phyloP scores from a whole-genome alignment of 2,888 invertebrate species.

The Melanargia galathea region DNA sequence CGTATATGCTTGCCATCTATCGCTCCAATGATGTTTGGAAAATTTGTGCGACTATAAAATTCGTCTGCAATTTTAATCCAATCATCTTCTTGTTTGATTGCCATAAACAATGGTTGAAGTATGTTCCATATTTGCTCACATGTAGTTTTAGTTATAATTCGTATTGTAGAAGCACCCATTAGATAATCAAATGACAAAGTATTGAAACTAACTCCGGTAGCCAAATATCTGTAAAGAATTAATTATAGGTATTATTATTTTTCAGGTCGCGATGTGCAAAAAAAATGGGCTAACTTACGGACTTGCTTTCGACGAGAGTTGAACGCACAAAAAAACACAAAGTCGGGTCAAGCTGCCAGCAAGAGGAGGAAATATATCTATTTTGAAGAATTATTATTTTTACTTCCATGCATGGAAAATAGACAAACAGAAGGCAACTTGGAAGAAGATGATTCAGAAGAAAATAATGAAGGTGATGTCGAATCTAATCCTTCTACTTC shows the following conservation, averaged over 20 bases:
- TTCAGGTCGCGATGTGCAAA: conserved; percentile 9
- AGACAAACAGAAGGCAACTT: conserved; percentile 31
- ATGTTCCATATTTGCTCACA: conserved; percentile 45
- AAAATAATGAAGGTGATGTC: conserved; percentile 8
- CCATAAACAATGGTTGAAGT: conserved; percentile 35
- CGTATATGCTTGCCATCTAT: conserved; percentile 44
- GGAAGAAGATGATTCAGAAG: background rate
- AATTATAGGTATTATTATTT: conserved; percentile 1
- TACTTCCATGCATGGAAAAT: conserved; percentile 41
- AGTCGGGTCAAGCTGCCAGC: conserved; percentile 41
- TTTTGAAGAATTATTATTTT: conserved; percentile 41
- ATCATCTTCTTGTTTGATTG: conserved; percentile 38
- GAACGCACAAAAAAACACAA: conserved; percentile 41
- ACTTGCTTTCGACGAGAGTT: conserved; percentile 40
- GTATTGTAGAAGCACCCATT: conserved; percentile 45
- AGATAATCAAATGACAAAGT: conserved; percentile 46
- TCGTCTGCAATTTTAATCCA: conserved; percentile 47
- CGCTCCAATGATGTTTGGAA: conserved; percentile 51
- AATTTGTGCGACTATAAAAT: conserved; percentile 45
- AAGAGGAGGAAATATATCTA: conserved; percentile 44
- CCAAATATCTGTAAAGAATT: conserved; percentile 5
- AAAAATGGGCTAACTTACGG: conserved; percentile 1
- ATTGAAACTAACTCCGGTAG: conserved; percentile 45
- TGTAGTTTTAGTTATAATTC: conserved; percentile 45
- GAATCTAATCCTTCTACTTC: conserved; percentile 9